These are phyloP conservation scores for Apantesis nais DNA, from an alignment of 2,888 invertebrate genomes.

Conservation along the genomic window DNA sequence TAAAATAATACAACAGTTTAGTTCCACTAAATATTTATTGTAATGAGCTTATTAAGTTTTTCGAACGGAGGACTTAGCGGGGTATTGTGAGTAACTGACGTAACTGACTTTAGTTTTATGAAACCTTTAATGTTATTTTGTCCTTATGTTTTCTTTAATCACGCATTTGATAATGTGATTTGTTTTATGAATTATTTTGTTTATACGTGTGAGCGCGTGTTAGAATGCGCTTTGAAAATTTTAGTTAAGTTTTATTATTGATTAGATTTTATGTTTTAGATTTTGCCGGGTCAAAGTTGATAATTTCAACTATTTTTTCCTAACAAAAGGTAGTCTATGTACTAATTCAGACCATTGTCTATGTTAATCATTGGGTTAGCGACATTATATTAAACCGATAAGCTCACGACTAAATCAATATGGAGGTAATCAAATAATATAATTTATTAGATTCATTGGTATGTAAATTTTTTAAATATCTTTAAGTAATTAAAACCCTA, in stretches of 20 bases:
- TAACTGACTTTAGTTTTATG: conserved; percentile 25
- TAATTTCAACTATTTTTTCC: background rate
- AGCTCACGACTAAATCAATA: background rate
- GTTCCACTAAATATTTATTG: conserved; percentile 19
- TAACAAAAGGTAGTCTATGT: background rate
- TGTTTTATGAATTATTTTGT: background rate
- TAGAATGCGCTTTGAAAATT: background rate
- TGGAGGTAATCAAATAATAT: no score
- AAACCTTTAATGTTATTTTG: conserved; percentile 25
- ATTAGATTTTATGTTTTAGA: background rate
- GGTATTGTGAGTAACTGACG: conserved; percentile 23
- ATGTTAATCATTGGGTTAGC: background rate
- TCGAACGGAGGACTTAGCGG: conserved; percentile 25
- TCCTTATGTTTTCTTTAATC: conserved; percentile 20
- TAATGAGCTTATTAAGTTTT: conserved; percentile 37
- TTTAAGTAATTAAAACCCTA: no score
- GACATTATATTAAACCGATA: background rate
- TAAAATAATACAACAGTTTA: conserved; percentile 25
- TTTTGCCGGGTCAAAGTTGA: no score
- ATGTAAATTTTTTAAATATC: no score
- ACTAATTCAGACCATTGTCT: background rate
- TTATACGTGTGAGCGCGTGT: background rate
- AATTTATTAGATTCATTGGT: no score
- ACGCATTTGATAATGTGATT: conserved; percentile 6
- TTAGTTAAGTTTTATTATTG: background rate